Evolutionary conservation across 2,113 vertebrate genomes (phyloP).

Genomic region (Leptobrachium leishanense): DNA sequence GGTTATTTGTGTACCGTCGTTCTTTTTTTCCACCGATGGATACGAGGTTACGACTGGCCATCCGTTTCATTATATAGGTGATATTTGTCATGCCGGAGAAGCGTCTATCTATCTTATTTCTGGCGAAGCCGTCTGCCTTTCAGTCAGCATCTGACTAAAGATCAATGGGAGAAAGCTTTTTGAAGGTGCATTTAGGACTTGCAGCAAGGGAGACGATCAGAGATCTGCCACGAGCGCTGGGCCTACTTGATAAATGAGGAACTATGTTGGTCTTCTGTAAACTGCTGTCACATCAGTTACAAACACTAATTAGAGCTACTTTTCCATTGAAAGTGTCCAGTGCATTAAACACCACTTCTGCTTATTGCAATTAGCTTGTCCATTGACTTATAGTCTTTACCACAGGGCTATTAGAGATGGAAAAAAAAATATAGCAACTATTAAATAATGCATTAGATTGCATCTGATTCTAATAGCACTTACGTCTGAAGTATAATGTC

Average conservation of each 20-base stretch:
- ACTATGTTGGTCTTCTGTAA: slow-evolving; percentile 74
- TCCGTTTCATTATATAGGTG: slow-evolving; percentile 67
- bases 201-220: slow-evolving; percentile 80
- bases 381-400: slow-evolving; percentile 81
- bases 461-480: slow-evolving; percentile 70
- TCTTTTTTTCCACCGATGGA: neutral
- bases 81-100: slow-evolving; percentile 71
- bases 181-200: slow-evolving; percentile 78
- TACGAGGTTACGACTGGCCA: slow-evolving; percentile 56
- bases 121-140: slow-evolving; percentile 71
- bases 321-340: slow-evolving; percentile 80
- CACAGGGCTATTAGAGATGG: slow-evolving; percentile 73
- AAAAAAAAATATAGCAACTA: slow-evolving; percentile 67
- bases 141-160: slow-evolving; percentile 74
- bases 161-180: slow-evolving; percentile 82
- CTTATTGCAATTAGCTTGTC: slow-evolving; percentile 89
- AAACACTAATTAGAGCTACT: slow-evolving; percentile 90
- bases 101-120: slow-evolving; percentile 76
- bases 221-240: slow-evolving; percentile 75
- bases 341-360: slow-evolving; percentile 87
- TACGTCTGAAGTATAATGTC: slow-evolving; percentile 55
- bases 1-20: neutral
- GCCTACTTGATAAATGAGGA: slow-evolving; percentile 77
- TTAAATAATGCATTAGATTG: slow-evolving; percentile 81
- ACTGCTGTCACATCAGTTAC: slow-evolving; percentile 82